Evolutionary conservation across 2,888 invertebrate species (phyloP).

Genomic region (Seladonia tumulorum): DNA sequence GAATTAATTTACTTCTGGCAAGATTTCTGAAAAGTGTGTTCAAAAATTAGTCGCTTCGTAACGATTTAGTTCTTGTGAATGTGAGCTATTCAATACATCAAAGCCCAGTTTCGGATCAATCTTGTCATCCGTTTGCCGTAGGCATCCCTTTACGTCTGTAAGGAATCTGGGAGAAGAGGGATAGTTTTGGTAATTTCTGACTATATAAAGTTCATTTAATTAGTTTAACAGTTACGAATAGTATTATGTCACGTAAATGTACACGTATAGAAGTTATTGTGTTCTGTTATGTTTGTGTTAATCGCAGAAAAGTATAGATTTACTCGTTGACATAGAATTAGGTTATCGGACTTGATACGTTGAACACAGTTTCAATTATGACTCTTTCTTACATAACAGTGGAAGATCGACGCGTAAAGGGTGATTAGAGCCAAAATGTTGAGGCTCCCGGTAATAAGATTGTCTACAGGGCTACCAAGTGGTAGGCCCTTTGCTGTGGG

Average conservation of each 20-base stretch:
- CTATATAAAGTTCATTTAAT: not conserved
- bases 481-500: constrained; percentile 83
- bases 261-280: not conserved
- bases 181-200: constrained; percentile 49
- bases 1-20: constrained; percentile 9
- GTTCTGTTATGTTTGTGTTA: not conserved
- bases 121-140: constrained; percentile 8
- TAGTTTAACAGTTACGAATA: not conserved
- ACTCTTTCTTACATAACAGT: constrained; percentile 66
- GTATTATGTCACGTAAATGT: not conserved
- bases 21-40: constrained; percentile 15
- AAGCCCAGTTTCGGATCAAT: constrained; percentile 24
- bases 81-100: not conserved
- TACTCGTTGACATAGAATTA: constrained; percentile 25
- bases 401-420: constrained; percentile 25
- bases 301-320: not conserved
- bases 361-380: constrained; percentile 18
- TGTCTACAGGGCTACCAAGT: constrained; percentile 84
- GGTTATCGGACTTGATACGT: constrained; percentile 30
- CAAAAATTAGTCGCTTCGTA: constrained; percentile 2
- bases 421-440: constrained; percentile 86
- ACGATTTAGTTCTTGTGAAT: no score
- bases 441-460: constrained; percentile 90
- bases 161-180: not conserved
- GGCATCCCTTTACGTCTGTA: not conserved